Conservation (phyloP, 2,797 vertebrate species). For the Yasuhikotakia modesta region DNA sequence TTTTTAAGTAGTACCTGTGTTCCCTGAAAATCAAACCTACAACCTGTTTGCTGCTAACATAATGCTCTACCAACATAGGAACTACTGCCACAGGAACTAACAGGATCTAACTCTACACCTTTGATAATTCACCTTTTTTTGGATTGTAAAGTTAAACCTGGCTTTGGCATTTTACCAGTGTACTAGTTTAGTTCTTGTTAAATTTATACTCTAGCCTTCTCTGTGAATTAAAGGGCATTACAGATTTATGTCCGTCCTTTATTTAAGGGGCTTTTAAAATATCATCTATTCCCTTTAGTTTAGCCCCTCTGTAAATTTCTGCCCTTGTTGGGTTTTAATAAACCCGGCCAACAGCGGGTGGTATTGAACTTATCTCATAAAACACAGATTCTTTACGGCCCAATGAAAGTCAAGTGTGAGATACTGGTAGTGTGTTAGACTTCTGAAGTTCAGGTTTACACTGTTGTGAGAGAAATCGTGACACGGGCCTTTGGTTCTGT, state of each 20-base stretch:
- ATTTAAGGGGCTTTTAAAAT: constrained; percentile 63
- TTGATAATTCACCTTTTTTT: too few relatives aligned
- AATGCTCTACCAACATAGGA: too few relatives aligned
- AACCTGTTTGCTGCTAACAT: too few relatives aligned
- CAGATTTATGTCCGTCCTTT: constrained; percentile 26
- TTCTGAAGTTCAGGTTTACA: constrained; percentile 59
- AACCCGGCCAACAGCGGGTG: constrained; percentile 62
- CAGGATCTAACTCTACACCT: too few relatives aligned
- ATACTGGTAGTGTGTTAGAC: constrained; percentile 24
- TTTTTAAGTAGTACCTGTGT: too few relatives aligned
- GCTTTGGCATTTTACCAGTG: neutral
- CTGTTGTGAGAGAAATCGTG: constrained; percentile 19
- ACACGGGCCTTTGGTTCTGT: neutral
- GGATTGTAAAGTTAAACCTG: too few relatives aligned
- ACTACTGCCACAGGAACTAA: too few relatives aligned
- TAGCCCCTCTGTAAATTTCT: constrained; percentile 44
- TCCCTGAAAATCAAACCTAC: too few relatives aligned
- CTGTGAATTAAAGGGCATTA: neutral
- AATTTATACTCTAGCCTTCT: neutral
- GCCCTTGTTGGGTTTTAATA: constrained; percentile 59
- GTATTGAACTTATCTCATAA: constrained; percentile 57
- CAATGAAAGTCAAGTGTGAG: constrained; percentile 72
- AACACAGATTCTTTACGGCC: constrained; percentile 72
- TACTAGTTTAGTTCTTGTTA: neutral
- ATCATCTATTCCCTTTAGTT: constrained; percentile 68